These are phyloP conservation scores for Protonemura montana DNA, from an alignment of 2,888 invertebrate species.

Conservation along the genomic window DNA sequence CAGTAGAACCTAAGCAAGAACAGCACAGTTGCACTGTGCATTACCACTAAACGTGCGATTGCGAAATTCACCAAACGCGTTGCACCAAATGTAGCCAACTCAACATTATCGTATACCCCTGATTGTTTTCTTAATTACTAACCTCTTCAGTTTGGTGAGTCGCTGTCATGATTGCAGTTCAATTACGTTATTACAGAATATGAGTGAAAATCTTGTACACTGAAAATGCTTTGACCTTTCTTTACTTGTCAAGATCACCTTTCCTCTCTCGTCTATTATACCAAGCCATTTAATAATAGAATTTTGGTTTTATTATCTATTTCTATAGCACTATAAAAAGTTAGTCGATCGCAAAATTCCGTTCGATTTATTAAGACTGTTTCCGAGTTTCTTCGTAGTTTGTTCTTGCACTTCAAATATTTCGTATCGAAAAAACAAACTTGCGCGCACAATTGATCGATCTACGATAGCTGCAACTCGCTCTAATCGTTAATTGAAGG, in stretches of 20 bases:
- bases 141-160: not conserved
- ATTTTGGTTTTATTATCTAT: not conserved
- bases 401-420: not conserved
- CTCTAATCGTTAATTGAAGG: too few species aligned
- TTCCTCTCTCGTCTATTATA: not conserved
- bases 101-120: constrained; percentile 15
- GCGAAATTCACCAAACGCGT: not conserved
- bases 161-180: not conserved
- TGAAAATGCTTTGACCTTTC: not conserved
- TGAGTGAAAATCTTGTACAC: not conserved
- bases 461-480: too few species aligned
- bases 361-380: not conserved
- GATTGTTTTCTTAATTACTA: not conserved
- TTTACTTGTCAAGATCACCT: constrained; percentile 12
- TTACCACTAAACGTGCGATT: not conserved
- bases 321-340: not conserved
- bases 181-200: not conserved
- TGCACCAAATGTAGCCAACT: constrained; percentile 8
- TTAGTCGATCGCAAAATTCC: not conserved
- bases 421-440: not conserved
- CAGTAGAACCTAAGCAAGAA: not conserved
- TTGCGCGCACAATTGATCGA: not conserved
- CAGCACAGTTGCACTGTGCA: not conserved
- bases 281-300: constrained; percentile 12
- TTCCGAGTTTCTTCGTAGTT: not conserved